Evolutionary conservation across 1,140 invertebrate genomes (phyloP), one percentile per base, ranked within the genome.

Genomic region (Drosophila setifemur): DNA sequence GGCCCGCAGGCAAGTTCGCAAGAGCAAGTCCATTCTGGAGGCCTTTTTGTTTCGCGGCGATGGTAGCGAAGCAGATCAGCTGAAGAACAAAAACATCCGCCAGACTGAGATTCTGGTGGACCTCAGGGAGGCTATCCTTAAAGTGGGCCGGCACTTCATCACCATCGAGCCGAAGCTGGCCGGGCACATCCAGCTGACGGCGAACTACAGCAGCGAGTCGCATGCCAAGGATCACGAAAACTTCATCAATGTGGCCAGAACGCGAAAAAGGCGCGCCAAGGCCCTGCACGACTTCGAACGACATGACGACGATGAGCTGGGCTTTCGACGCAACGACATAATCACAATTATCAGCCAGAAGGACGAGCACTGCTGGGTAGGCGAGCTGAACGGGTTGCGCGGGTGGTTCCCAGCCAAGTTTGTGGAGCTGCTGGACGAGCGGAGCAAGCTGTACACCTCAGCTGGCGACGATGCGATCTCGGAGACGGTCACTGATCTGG

Each of bases 361-460:
- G 90, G 99, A 99, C 92, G 99, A 99, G 90, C 98, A 99, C 91
- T 99, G 99, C 91, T 99, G 99, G 99, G 95, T 99, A 64, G 99
- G 99, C 40, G 99, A 99, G 91, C 91, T 99, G 1, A 99, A 99
- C 93, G 98, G 98, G 1, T 91, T 99, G 25, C 92, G 97, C 90
- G 98, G 98, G 29, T 99, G 98, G 98, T 99, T 99, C 92, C 99
- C 99, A 12, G 98, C 99, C 4, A 97, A 98, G 91, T 99, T 99
- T 93, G 98, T 99, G 0, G 96, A 98, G 90, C 91, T 99, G 45
- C 92, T 99, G 14, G 98, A 99, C 91, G 98, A 99, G 91, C 93
- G 98, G 77, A 98, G 98, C 90, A 98, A 98, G 85, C 94, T 97
- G 82, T 99, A 99, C 91, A 97, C 96, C 19, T 95, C 95, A 68